Evolutionary conservation across 2,888 invertebrate species (phyloP), one percentile per base, ranked within the genome.

Genomic region (Loripinus fragilis): DNA sequence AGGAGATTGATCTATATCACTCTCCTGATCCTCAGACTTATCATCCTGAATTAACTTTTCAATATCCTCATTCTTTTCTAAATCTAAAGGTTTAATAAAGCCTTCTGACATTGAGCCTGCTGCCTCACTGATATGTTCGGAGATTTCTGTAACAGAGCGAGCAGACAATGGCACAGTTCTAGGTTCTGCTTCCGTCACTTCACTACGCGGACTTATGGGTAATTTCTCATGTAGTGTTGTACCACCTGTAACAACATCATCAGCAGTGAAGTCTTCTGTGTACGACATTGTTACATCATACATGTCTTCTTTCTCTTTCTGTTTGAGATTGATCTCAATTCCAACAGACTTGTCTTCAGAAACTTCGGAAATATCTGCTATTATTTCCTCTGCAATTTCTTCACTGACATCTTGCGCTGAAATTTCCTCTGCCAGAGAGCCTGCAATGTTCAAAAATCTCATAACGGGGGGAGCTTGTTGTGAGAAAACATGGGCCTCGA

Each of bases 61-160:
- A 25, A 67, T 42, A 17, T 67, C 67, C 17, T 67, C 67, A 42
- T 67, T 25, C 28, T 65, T 35, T 30, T 7, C 41, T 41, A 84
- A 70, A 71, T 86, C 85, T 23, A 86, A 73, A 65, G 74, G 78
- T 74, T 78, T 81, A 35, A 84, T 81, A 25, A 81, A 74, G 3
- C 80, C 75, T 55, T 86, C 84, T 17, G 85, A 79, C 0, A 74
- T 65, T 5, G 88, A 84, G 23, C 65, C 78, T 17, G 82, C 74
- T 55, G 80, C 78, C 78, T 88, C 88, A 60, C 87, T 81, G 8
- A 90, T 88, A n/a, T 86, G 81, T 66, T 91, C 90, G 1, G 67
- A 67, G 38, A 67, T 67, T 67, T 85, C 85, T 12, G 83, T 79
- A 0, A 74, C 75, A 12, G 86, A 84, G 45, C 82, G 50, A 7